These are phyloP conservation scores for Brenthis ino DNA, from an alignment of 2,888 invertebrate genomes.

Conservation along the genomic window DNA sequence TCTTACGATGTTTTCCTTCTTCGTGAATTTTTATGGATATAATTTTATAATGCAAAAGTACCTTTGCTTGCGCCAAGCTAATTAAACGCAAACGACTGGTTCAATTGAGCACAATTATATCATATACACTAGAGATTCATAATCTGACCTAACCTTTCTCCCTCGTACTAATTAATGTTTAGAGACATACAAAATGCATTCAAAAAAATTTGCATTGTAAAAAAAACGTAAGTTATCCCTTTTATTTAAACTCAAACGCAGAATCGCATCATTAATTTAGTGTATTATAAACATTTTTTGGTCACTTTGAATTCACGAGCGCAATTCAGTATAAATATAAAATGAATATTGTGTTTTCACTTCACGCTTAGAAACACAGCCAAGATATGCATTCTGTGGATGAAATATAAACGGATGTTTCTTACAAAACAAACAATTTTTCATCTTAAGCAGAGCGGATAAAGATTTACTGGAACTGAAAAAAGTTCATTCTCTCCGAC, in stretches of 20 bases:
- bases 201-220: not conserved
- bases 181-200: not conserved
- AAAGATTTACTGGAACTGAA: constrained; percentile 13
- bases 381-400: constrained; percentile 31
- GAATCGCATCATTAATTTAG: constrained; percentile 7
- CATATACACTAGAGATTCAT: too few relatives aligned
- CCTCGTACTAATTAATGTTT: too few relatives aligned
- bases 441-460: constrained; percentile 10
- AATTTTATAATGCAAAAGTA: too few relatives aligned
- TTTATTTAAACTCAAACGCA: not conserved
- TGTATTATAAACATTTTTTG: constrained; percentile 12
- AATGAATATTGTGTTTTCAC: constrained; percentile 28
- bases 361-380: constrained; percentile 29
- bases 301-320: constrained; percentile 3
- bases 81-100: too few relatives aligned
- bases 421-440: constrained; percentile 20
- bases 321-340: constrained; percentile 21
- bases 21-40: too few relatives aligned
- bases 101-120: too few relatives aligned
- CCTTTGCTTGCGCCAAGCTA: too few relatives aligned
- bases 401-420: constrained; percentile 24
- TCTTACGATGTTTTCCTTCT: too few relatives aligned
- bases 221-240: not conserved
- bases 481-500: too few relatives aligned
- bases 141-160: too few relatives aligned